Percentiles rank a stretch among this genome's conserved stretches.
These are phyloP conservation scores for Gisinianus flammeolus DNA, from an alignment of 2,888 invertebrate genomes.

Conservation along the genomic window DNA sequence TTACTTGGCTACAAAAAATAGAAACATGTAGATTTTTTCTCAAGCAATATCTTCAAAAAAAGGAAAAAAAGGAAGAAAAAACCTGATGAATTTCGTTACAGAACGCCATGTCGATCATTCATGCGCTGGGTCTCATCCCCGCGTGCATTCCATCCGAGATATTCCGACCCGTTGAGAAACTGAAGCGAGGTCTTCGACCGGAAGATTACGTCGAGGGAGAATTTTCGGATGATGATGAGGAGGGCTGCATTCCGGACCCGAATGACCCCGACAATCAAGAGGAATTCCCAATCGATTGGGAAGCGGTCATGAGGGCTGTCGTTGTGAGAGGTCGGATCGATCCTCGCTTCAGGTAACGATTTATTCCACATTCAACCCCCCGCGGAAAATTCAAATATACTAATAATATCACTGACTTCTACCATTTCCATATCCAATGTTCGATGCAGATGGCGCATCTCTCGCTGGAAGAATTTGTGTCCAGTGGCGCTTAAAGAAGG, in stretches of 20 bases:
- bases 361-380: not conserved
- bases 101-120: conserved; percentile 45
- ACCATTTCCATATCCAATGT: too few relatives aligned
- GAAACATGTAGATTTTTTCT: not conserved
- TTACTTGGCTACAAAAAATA: too few relatives aligned
- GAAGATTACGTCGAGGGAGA: conserved; percentile 17
- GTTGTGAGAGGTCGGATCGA: conserved; percentile 46
- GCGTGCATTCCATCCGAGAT: conserved; percentile 45
- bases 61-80: not conserved
- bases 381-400: not conserved
- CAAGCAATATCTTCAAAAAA: not conserved
- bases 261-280: conserved; percentile 39
- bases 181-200: conserved; percentile 23
- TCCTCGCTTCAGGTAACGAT: conserved; percentile 47
- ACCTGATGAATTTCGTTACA: conserved; percentile 8
- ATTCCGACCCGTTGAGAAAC: conserved; percentile 31
- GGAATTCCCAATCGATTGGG: conserved; percentile 44
- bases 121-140: conserved; percentile 45
- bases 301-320: conserved; percentile 43
- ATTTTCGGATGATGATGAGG: conserved; percentile 11
- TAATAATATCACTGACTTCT: not conserved
- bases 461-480: conserved; percentile 69
- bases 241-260: conserved; percentile 27
- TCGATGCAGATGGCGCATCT: conserved; percentile 65
- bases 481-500: conserved; percentile 70